Evolutionary conservation across 2,797 vertebrate species (phyloP).

Genomic region (Pachyuromys duprasi): DNA sequence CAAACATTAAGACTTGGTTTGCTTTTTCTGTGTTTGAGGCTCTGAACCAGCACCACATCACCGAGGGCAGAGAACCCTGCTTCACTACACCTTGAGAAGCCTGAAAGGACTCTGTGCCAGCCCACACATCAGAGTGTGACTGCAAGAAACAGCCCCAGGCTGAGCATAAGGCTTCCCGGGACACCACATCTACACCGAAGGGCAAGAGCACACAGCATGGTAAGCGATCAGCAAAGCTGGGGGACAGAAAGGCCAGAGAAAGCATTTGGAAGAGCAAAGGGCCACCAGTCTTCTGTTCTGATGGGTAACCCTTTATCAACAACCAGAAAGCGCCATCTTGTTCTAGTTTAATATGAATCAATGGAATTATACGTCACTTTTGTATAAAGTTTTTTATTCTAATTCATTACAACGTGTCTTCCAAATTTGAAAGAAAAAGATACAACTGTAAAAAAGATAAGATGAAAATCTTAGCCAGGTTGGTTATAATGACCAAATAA

Average conservation of each 20-base stretch:
- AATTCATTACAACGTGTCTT: conserved; percentile 10
- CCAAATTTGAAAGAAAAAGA: conserved; percentile 41
- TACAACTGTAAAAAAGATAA: background rate
- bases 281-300: background rate
- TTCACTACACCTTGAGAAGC: background rate
- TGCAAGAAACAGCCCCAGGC: background rate
- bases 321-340: background rate
- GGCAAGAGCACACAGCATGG: background rate
- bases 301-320: background rate
- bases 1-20: background rate
- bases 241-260: background rate
- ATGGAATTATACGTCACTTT: background rate
- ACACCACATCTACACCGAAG: background rate
- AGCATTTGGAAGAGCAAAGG: background rate
- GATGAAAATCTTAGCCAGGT: conserved; percentile 10
- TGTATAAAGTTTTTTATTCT: conserved; percentile 1
- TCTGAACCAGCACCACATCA: background rate
- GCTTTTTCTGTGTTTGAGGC: background rate
- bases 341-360: background rate
- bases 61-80: background rate
- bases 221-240: background rate
- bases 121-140: background rate
- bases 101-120: background rate
- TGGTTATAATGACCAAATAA: conserved; percentile 7
- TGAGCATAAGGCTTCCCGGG: background rate